These are phyloP conservation scores for Lagothrix lagotricha DNA, from an alignment of 2,797 vertebrate species.

Conservation along the genomic window DNA sequence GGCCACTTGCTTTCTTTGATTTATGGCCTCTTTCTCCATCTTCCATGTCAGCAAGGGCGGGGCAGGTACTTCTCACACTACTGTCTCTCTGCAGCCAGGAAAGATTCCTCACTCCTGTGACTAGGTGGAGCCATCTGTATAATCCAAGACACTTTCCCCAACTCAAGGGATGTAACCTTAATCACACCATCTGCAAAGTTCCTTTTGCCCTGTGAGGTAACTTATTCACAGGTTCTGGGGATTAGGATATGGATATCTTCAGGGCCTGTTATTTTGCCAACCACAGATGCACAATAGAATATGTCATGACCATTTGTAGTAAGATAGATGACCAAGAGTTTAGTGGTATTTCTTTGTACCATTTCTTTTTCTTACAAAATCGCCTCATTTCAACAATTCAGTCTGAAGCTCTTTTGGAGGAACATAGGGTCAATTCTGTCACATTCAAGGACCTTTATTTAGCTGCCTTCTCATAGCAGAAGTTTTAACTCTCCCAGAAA, in stretches of 20 bases:
- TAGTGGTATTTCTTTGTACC: neutral
- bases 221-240: neutral
- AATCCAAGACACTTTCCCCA: neutral
- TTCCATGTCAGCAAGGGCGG: neutral
- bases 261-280: conserved; percentile 13
- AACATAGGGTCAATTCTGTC: neutral
- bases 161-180: neutral
- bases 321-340: neutral
- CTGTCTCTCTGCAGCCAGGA: neutral
- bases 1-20: neutral
- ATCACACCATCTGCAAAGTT: neutral
- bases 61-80: neutral
- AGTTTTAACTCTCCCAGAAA: conserved; percentile 53
- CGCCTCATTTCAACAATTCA: neutral
- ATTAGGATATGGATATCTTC: neutral
- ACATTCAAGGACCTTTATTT: conserved; percentile 34
- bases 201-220: neutral
- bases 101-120: neutral
- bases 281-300: neutral
- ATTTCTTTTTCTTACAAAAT: conserved; percentile 33
- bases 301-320: neutral
- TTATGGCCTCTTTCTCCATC: neutral
- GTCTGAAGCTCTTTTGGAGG: conserved; percentile 41
- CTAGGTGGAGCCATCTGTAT: neutral
- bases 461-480: conserved; percentile 5